Evolutionary conservation across 2,113 vertebrate genomes (phyloP).

Genomic region (Dermatemys mawii): DNA sequence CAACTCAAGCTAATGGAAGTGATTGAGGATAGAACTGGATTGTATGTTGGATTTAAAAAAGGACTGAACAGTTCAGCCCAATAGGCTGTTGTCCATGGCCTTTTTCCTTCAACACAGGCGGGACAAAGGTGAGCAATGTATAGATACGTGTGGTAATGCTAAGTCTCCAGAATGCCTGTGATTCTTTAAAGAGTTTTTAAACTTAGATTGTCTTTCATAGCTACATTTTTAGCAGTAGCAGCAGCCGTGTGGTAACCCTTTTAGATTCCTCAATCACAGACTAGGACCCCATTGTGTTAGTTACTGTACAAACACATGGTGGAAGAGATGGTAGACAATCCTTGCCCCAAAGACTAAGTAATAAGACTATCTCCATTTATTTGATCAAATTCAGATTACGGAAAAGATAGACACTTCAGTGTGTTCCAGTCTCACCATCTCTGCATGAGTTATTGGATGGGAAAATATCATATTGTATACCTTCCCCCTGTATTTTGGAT

Average conservation of each 20-base stretch:
- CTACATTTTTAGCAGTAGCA: background rate
- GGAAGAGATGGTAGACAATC: background rate
- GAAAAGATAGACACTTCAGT: background rate
- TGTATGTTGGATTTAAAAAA: slow-evolving; percentile 22
- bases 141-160: background rate
- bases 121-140: background rate
- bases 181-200: background rate
- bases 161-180: background rate
- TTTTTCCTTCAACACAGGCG: background rate
- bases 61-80: background rate
- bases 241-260: background rate
- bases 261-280: background rate
- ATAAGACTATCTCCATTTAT: background rate
- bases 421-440: background rate
- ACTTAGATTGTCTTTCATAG: background rate
- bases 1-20: background rate
- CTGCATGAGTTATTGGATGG: background rate
- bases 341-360: background rate
- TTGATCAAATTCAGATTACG: background rate
- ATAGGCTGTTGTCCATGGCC: background rate
- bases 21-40: background rate
- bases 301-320: background rate
- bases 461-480: background rate
- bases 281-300: background rate
- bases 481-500: background rate